phyloP scores from a whole-genome alignment of 2,797 vertebrate species.

The Eutrigla gurnardus region DNA sequence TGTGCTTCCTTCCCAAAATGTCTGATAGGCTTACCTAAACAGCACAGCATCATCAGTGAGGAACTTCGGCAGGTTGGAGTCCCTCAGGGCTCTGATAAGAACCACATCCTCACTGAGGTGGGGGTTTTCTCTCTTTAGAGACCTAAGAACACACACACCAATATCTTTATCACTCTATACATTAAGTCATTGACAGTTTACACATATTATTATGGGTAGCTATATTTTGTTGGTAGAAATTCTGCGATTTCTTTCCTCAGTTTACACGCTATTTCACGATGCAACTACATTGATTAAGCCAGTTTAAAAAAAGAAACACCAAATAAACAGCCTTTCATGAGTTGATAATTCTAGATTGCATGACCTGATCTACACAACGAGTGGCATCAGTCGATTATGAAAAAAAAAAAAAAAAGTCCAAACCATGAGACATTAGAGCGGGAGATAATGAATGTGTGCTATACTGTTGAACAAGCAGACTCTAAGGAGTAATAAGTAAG shows the following conservation, averaged over 20 bases:
- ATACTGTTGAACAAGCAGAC: constrained; percentile 26
- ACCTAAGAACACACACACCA: constrained; percentile 72
- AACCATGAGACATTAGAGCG: constrained; percentile 37
- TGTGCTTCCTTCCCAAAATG: background rate
- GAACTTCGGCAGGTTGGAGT: constrained; percentile 91
- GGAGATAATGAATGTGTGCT: constrained; percentile 50
- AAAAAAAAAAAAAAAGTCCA: constrained; percentile 4
- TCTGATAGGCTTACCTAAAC: constrained; percentile 80
- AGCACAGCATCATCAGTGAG: constrained; percentile 87
- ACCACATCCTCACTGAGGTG: constrained; percentile 90
- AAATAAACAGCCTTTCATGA: background rate
- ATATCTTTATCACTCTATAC: background rate
- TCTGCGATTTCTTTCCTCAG: no score
- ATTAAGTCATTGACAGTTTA: background rate
- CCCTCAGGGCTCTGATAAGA: constrained; percentile 88
- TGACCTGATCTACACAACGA: background rate
- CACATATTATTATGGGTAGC: background rate
- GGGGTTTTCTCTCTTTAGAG: constrained; percentile 89
- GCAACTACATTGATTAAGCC: no score
- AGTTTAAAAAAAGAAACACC: background rate
- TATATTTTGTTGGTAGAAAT: background rate
- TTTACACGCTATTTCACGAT: no score
- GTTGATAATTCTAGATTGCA: no score
- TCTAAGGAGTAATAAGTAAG: constrained; percentile 37
- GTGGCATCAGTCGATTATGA: constrained; percentile 16